Evolutionary conservation across 2,113 vertebrate genomes (phyloP).

Genomic region (Conger conger): DNA sequence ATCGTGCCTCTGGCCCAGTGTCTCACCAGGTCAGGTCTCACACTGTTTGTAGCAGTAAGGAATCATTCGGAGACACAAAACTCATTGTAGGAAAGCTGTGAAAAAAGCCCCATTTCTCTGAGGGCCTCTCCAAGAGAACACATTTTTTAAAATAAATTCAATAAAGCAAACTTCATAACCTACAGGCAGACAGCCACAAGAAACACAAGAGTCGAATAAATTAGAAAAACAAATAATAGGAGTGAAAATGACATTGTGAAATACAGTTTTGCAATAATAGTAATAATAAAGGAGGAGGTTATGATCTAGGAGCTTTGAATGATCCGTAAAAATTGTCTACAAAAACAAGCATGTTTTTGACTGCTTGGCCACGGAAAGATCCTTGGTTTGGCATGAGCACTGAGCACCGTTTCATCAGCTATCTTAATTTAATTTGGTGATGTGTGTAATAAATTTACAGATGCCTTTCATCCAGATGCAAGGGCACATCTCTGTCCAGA

Average conservation of each 20-base stretch:
- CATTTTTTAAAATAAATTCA: constrained; percentile 54
- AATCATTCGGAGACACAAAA: background rate
- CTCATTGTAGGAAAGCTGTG: background rate
- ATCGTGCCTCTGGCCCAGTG: background rate
- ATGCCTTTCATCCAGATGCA: constrained; percentile 63
- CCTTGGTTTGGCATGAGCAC: constrained; percentile 48
- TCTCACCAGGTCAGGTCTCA: constrained; percentile 17
- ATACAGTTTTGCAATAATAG: constrained; percentile 58
- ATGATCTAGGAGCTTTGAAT: constrained; percentile 53
- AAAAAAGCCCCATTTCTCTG: background rate
- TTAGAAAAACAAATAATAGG: constrained; percentile 58
- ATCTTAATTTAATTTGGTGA: constrained; percentile 63
- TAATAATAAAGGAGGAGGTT: constrained; percentile 58
- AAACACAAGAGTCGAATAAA: constrained; percentile 54
- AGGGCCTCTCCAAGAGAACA: constrained; percentile 34
- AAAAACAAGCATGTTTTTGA: constrained; percentile 54
- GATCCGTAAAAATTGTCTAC: constrained; percentile 34
- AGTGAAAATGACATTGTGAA: constrained; percentile 54
- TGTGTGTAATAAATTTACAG: constrained; percentile 69
- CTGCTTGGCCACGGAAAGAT: constrained; percentile 53
- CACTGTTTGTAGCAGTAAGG: constrained; percentile 21
- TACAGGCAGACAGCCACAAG: constrained; percentile 53
- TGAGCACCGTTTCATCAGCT: constrained; percentile 49
- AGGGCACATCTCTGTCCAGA: constrained; percentile 55
- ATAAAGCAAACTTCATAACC: constrained; percentile 59